Evolutionary conservation across 2,113 vertebrate species (phyloP).

Genomic region (Rissa tridactyla): DNA sequence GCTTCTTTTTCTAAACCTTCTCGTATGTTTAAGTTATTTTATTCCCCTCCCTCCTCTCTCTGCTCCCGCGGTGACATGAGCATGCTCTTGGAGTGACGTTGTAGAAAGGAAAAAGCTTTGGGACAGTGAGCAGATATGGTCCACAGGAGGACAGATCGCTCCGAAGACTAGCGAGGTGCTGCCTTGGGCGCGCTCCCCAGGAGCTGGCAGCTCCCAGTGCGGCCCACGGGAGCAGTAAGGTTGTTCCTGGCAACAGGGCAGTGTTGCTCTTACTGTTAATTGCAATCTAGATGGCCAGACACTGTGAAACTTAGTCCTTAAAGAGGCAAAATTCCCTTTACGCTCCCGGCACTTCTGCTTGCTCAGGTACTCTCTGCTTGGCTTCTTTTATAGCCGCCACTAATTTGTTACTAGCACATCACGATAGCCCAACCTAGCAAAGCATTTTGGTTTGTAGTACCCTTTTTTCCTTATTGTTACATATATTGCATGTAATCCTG

Average conservation of each 20-base stretch:
- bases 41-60: neutral
- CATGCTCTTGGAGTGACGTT: neutral
- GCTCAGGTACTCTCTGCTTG: neutral
- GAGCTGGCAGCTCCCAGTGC: neutral
- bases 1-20: neutral
- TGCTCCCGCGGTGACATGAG: neutral
- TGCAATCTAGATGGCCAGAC: neutral
- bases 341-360: neutral
- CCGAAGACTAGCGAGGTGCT: neutral
- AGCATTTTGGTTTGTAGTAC: neutral
- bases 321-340: neutral
- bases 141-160: rapidly evolving
- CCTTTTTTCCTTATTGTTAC: neutral
- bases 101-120: neutral
- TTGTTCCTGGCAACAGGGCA: neutral
- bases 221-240: neutral
- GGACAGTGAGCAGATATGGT: neutral
- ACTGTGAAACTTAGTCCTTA: neutral
- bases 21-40: neutral
- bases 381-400: neutral
- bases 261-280: neutral
- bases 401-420: neutral
- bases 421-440: neutral
- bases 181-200: neutral
- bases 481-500: conserved; percentile 25